Conservation (phyloP, 2,797 vertebrate genomes). For the Oreochromis grahami region DNA sequence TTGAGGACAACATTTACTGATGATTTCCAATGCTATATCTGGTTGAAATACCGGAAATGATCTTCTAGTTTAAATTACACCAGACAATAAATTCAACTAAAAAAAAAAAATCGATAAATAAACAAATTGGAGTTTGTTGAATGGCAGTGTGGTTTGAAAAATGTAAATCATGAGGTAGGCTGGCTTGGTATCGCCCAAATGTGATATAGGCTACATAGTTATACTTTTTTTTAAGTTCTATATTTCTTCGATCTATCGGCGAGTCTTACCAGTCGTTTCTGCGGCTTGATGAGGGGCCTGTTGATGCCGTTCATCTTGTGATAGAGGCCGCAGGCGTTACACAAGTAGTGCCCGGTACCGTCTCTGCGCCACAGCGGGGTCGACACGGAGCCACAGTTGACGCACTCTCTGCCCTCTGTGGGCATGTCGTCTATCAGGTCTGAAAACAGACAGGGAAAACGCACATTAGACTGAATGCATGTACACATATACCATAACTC, state of each 20-base stretch:
- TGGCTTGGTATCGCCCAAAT: neutral
- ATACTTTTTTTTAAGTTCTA: neutral
- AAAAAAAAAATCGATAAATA: neutral
- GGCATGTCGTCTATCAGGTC: conserved; percentile 89
- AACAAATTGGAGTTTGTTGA: neutral
- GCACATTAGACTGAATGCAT: neutral
- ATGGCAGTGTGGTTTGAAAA: neutral
- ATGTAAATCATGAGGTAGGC: neutral
- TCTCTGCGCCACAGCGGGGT: conserved; percentile 96
- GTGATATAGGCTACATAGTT: neutral
- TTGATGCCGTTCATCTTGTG: conserved; percentile 99
- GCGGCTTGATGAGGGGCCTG: conserved; percentile 91
- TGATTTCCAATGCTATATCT: neutral
- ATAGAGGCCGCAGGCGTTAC: conserved; percentile 97
- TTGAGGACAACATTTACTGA: neutral
- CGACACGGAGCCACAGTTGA: conserved; percentile 97
- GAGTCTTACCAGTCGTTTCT: conserved; percentile 88
- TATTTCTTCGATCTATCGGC: neutral
- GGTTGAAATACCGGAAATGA: neutral
- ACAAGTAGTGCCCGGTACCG: conserved; percentile 95
- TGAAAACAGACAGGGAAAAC: neutral
- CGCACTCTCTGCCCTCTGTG: conserved; percentile 90
- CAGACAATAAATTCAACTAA: neutral
- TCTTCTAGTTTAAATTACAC: neutral
- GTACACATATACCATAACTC: neutral